Percentiles rank a stretch among this genome's conserved stretches.
phyloP scores from a whole-genome alignment of 1,140 invertebrate genomes.

The Yoshiicerus persimilis region DNA sequence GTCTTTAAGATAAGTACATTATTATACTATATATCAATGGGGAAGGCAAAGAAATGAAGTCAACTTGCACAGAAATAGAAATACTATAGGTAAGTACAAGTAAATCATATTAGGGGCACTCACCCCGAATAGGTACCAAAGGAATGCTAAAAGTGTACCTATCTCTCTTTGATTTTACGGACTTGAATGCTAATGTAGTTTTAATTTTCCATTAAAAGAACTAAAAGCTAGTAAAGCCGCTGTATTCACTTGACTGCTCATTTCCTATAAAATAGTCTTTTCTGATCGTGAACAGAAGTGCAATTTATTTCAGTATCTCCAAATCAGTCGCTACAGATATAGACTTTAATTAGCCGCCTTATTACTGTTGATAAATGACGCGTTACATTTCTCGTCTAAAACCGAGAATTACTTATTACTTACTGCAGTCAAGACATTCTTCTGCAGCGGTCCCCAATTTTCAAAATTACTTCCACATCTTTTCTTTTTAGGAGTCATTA shows the following conservation, averaged over 20 bases:
- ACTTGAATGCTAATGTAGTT: background rate
- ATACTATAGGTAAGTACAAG: background rate
- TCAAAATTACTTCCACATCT: background rate
- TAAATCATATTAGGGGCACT: background rate
- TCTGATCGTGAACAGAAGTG: background rate
- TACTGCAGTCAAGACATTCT: background rate
- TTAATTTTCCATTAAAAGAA: slow-evolving; percentile 1
- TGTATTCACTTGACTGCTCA: background rate
- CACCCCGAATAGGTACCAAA: background rate
- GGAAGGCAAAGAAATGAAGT: background rate
- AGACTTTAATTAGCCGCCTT: background rate
- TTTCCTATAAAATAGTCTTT: background rate
- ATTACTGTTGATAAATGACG: background rate
- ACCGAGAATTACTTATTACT: background rate
- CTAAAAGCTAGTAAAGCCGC: background rate
- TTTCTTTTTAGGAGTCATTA: background rate
- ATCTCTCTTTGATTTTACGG: background rate
- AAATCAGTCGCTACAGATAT: background rate
- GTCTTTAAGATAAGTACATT: background rate
- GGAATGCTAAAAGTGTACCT: background rate
- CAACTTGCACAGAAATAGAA: background rate
- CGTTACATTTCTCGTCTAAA: background rate
- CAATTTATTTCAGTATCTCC: background rate
- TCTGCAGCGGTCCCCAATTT: background rate
- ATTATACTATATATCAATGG: background rate